phyloP scores from a whole-genome alignment of 37 sponge, comb jelly and placozoan genomes.

The Ianthella basta region DNA sequence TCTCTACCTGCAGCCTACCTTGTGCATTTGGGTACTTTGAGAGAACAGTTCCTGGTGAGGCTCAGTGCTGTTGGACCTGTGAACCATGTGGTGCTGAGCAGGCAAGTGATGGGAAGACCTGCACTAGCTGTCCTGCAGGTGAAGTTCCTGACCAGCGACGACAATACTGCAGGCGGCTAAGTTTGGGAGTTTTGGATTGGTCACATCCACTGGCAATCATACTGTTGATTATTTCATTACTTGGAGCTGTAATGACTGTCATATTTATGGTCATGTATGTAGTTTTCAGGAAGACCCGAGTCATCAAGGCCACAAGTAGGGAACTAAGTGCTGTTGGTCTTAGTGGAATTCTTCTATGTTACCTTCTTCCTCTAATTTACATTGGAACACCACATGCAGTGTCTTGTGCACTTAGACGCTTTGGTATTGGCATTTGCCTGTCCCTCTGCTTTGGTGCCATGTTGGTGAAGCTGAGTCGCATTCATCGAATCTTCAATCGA shows the following conservation, averaged over 20 bases:
- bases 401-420: conserved; percentile 10
- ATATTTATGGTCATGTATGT: background rate
- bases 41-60: too few relatives aligned
- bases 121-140: background rate
- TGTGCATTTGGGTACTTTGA: too few relatives aligned
- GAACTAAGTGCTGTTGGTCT: conserved; percentile 18
- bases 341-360: conserved; percentile 2
- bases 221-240: conserved; percentile 9
- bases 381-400: conserved; percentile 19
- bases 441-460: conserved; percentile 47
- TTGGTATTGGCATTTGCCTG: conserved; percentile 13
- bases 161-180: background rate
- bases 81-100: too few relatives aligned
- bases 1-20: too few relatives aligned
- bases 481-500: conserved; percentile 27
- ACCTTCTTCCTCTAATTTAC: background rate
- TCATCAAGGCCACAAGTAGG: conserved; percentile 24
- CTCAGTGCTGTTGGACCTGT: too few relatives aligned
- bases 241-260: background rate
- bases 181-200: conserved; percentile 6
- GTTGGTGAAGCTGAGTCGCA: conserved; percentile 43
- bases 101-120: conserved; percentile 7
- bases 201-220: background rate
- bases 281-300: conserved; percentile 22
- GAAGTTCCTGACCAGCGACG: background rate